A percentile compares a stretch with the other conserved stretches of the same genome.
These are phyloP conservation scores for Dascillus cervinus DNA, from an alignment of 2,888 invertebrate species.

Conservation along the genomic window DNA sequence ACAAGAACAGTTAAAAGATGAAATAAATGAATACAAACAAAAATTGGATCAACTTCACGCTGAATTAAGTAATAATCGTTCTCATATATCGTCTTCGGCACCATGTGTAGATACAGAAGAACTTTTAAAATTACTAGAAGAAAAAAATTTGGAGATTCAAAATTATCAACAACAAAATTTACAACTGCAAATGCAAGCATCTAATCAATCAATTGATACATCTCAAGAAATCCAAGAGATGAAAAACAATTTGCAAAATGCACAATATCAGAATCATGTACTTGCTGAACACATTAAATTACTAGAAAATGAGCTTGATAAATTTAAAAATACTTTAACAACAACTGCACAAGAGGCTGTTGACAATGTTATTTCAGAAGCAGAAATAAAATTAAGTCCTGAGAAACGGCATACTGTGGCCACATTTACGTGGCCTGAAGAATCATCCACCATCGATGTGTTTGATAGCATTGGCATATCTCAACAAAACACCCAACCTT, in stretches of 20 bases:
- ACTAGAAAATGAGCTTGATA: neutral
- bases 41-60: constrained; percentile 17
- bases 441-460: too few relatives aligned
- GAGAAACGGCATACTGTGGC: constrained; percentile 10
- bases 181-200: constrained; percentile 31
- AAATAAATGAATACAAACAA: constrained; percentile 19
- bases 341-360: too few relatives aligned
- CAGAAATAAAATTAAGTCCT: constrained; percentile 2
- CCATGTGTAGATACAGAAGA: constrained; percentile 1
- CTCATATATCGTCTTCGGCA: neutral
- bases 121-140: constrained; percentile 25
- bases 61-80: too few relatives aligned
- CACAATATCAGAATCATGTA: constrained; percentile 1
- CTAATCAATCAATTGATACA: neutral
- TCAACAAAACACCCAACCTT: too few relatives aligned
- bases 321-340: too few relatives aligned
- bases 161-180: constrained; percentile 37
- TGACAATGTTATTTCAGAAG: neutral
- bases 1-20: constrained; percentile 19
- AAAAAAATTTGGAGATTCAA: constrained; percentile 44
- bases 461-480: too few relatives aligned
- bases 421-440: constrained; percentile 27
- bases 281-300: constrained; percentile 2
- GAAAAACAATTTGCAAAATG: constrained; percentile 17
- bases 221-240: constrained; percentile 3